Base-by-base conservation (phyloP, 64 coral and sea anemone species). In the Dendronephthya gigantea region DNA sequence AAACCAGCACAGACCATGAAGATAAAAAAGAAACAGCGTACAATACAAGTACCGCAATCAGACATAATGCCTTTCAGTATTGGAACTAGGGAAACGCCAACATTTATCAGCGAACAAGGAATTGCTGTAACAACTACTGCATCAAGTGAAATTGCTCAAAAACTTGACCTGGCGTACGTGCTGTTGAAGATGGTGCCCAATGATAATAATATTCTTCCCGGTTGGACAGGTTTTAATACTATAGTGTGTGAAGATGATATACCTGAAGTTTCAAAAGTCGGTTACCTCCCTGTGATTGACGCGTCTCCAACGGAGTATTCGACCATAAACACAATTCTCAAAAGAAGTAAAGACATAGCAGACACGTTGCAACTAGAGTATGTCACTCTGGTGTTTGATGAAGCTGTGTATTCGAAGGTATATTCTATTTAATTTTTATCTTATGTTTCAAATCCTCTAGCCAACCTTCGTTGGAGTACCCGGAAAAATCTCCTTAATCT, bases 251-350 rank as follows among this genome's bases (percentile, higher is more conserved):
- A 79, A 79, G n/a, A 79, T 36, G 32, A 79, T 10, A 34, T 79
- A 79, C 72, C 72, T 19, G 36, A 34, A 17, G 28, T 79, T 79
- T 79, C 72, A 79, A 9, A 29, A 79, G 72, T 79, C 22, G 72
- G 72, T 79, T 79, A 79, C 72, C 72, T 79, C 2, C 72, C 72
- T 79, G 72, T 79, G 72, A 79, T 79, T 79, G 72, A 79, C 37
- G 72, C 72, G 10, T 39, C 72, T 14, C 72, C 72, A 79, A 79
- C 72, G 17, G 72, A 79, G 72, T 79, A 79, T 33, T 79, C 72
- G 32, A 79, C 72, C 72, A 79, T 13, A 34, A 79, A 79, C 72
- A 79, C 72, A 79, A 79, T 79, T 19, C 17, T 79, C 15, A 34
- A 79, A 79, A 34, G 72, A 34, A 79, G 72, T 34, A 34, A 79